Evolutionary conservation across 2,888 invertebrate species (phyloP), one percentile per base, ranked within the genome.

Genomic region (Cheilosia vernalis): DNA sequence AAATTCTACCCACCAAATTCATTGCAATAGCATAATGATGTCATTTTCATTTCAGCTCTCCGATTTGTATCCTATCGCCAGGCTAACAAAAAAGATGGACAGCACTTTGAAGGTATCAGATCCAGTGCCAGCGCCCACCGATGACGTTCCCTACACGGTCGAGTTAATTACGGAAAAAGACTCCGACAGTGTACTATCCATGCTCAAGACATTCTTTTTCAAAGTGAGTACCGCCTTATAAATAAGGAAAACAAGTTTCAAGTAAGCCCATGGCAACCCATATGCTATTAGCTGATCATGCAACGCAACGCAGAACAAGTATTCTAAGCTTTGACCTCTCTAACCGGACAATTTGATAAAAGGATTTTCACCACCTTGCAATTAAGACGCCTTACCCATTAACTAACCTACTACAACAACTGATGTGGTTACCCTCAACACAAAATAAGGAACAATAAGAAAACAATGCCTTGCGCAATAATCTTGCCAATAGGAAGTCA

Each of bases 161-260:
- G 92, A 92, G 53, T 89, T 91, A 1, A 89, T 94, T 9, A 88
- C 88, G 44, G 91, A 92, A 19, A 92, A 93, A 66, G 95, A 95
- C 88, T 90, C 91, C 1, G 93, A 93, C 2, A 92, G 91, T 53
- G 93, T 95, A 17, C 91, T 95, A 81, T 90, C 92, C 42, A 93
- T 95, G 89, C 91, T 95, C 1, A 93, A 93, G 88, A 92, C 91
- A 90, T 95, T 93, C 91, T 94, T 94, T 90, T 94, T 94, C 88
- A 93, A 93, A 87, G 94, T 92, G 87, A 88, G 87, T 51, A 51
- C 13, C 19, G 2, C 49, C 10, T 13, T 21, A 21, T 21, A 13
- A 4, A 49, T 21, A 49, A 33, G 13, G 10, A 24, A 56, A 40
- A 49, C 17, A 10, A 21, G 15, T 40, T 73, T 63, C 49, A 33